Base-by-base conservation (phyloP, 2,888 invertebrate genomes). In the Sturmia bella region DNA sequence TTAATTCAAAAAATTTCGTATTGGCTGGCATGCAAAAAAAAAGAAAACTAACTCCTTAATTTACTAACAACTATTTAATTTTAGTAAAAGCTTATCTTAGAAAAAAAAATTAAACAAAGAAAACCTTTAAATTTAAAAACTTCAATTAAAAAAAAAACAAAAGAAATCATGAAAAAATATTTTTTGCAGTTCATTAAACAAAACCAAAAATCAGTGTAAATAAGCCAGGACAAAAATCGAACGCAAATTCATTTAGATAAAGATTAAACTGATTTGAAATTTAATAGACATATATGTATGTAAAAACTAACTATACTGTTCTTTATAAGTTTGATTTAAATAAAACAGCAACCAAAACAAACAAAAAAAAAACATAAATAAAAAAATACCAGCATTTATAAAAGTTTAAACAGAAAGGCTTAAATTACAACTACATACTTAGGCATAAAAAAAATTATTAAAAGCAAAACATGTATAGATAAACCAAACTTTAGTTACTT, bases 381-480 rank as follows among this genome's bases (percentile, higher is more conserved):
- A 45, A 75, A 61, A 59, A 9, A 13, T 45, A 56, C 41, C 32
- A 66, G 76, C 75, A 80, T 75, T 73, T 77, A 77, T 63, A 52
- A 59, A 68, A 27, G 52, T 56, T 66, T 57, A 32, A 68, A 63
- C 37, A 41, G 61, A 61, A 79, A 66, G 76, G 80, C 79, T 83
- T 80, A 83, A 73, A 63, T 19, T 24, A 50, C 41, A 61, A 70
- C 41, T 24, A 64, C 15, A 52, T 63, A 57, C 15, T 61, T 63
- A 57, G 50, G 21, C 59, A 56, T 75, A 63, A 0, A 48, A 21
- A 24, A 9, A 39, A 19, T 7, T 50, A n/a, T 45, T 21, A n/a
- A 75, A 54, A 37, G 4, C 13, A 39, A 61, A 39, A 56, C 12
- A 15, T 75, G 68, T 75, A 59, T 52, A 68, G 57, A 32, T 19